phyloP scores from a whole-genome alignment of 2,113 vertebrate species.

The Oophaga pumilio region DNA sequence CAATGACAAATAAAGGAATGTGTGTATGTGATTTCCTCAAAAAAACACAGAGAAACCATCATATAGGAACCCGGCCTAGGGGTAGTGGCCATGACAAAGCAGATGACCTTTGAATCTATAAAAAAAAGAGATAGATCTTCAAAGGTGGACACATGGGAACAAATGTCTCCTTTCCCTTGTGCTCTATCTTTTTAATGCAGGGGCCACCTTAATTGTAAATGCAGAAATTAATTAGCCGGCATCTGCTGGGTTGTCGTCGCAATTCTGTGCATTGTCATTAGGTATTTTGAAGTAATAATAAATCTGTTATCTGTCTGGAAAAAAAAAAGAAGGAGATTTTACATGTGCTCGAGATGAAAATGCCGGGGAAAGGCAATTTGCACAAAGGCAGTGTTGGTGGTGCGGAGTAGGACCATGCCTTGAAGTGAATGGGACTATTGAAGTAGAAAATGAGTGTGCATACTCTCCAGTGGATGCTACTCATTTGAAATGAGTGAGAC shows the following conservation, averaged over 20 bases:
- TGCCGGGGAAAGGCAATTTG: slow-evolving; percentile 19
- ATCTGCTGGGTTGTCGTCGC: slow-evolving; percentile 1
- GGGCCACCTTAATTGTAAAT: not conserved
- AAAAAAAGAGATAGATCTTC: not conserved
- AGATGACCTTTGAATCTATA: not conserved
- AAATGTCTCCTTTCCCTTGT: not conserved
- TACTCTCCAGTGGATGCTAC: slow-evolving; percentile 52
- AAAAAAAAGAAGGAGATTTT: not conserved
- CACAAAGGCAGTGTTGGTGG: slow-evolving; percentile 31
- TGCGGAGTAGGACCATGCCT: slow-evolving; percentile 16
- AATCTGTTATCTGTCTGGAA: not conserved
- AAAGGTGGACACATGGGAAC: slow-evolving; percentile 5
- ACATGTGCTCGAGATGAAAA: slow-evolving; percentile 24
- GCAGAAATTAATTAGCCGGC: slow-evolving; percentile 22
- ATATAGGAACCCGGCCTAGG: not conserved
- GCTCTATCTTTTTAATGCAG: not conserved
- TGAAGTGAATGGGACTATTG: slow-evolving; percentile 36
- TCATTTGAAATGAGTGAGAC: slow-evolving; percentile 54
- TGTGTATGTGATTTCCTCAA: no score
- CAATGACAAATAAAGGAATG: no score
- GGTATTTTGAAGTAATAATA: slow-evolving; percentile 14
- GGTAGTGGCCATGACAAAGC: not conserved
- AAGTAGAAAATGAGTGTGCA: slow-evolving; percentile 47
- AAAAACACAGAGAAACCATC: not conserved
- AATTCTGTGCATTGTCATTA: slow-evolving; percentile 7